Conservation (phyloP, 2,888 invertebrate species). For the Odontocerum albicorne region DNA sequence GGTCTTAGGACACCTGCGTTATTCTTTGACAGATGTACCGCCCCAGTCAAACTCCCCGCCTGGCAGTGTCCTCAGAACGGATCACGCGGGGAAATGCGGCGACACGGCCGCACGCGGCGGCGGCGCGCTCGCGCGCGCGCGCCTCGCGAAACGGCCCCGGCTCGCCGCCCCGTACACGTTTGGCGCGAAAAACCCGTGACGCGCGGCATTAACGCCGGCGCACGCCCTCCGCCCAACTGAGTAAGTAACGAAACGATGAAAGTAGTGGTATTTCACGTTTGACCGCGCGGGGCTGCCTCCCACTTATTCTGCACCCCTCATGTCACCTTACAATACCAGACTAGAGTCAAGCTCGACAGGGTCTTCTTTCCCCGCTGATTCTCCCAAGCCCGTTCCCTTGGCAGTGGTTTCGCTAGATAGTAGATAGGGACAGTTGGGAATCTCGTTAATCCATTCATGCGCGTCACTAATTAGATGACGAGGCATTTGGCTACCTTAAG, state of each 20-base stretch:
- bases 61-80: constrained; percentile 61
- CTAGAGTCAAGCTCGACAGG: constrained; percentile 69
- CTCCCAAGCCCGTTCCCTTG: constrained; percentile 68
- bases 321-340: constrained; percentile 64
- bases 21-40: constrained; percentile 67
- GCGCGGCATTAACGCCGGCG: too few relatives aligned
- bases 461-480: constrained; percentile 64
- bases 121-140: constrained; percentile 57
- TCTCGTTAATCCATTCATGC: constrained; percentile 66
- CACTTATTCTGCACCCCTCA: constrained; percentile 64
- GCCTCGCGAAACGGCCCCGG: constrained; percentile 43
- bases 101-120: constrained; percentile 46
- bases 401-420: constrained; percentile 40
- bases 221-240: constrained; percentile 42
- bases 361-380: constrained; percentile 73
- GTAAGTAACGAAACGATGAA: constrained; percentile 44
- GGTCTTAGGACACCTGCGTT: constrained; percentile 67
- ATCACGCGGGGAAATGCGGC: constrained; percentile 49
- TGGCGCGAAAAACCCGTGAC: constrained; percentile 45
- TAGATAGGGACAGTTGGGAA: constrained; percentile 56
- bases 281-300: constrained; percentile 48
- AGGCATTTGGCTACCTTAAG: constrained; percentile 58
- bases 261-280: constrained; percentile 45
- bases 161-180: constrained; percentile 54
- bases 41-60: constrained; percentile 68